Evolutionary conservation across 2,797 vertebrate species (phyloP), one percentile per base, ranked within the genome.

Genomic region (Argyrosomus regius): DNA sequence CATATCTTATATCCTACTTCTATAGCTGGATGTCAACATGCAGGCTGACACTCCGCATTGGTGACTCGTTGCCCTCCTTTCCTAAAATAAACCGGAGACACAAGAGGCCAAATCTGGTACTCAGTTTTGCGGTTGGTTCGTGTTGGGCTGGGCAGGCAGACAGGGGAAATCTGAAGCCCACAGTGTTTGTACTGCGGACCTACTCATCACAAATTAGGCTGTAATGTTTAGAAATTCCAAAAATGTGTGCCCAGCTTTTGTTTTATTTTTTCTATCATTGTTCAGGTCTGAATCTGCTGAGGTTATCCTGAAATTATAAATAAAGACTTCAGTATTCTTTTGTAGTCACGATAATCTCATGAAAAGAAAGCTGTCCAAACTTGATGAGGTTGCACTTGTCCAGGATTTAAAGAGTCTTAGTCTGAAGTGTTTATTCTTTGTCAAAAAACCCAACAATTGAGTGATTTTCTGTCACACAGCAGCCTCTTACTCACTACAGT

Each of bases 1-100:
- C 28, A 39, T 72, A 50, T 58, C 66, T 81, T 76, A 72, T 64
- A 77, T 74, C 67, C 63, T 68, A 14, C 69, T 77, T 90, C 70
- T 77, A 69, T 82, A 77, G 80, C 63, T 74, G 60, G 70, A 70
- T 86, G 80, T 91, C 84, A 85, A 86, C 89, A 88, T 88, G 88
- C 77, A 81, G 78, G 68, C 77, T 81, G 70, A 81, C 84, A 75
- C 79, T 83, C 72, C 83, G 82, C 45, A 28, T 83, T 49, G 70
- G 77, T 87, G 83, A 88, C 79, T 84, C 12, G 82, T 63, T 93
- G 91, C 65, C 89, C 93, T 91, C 74, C 85, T 93, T 95, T 94
- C 91, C 91, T 78, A 93, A 95, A 95, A 94, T 94, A 94, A 88
- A 76, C 63, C 11, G 14, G 77, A 90, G 61, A 86, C 83, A 84